phyloP scores from a whole-genome alignment of 2,797 vertebrate genomes.

The Poliocrania exsul region DNA sequence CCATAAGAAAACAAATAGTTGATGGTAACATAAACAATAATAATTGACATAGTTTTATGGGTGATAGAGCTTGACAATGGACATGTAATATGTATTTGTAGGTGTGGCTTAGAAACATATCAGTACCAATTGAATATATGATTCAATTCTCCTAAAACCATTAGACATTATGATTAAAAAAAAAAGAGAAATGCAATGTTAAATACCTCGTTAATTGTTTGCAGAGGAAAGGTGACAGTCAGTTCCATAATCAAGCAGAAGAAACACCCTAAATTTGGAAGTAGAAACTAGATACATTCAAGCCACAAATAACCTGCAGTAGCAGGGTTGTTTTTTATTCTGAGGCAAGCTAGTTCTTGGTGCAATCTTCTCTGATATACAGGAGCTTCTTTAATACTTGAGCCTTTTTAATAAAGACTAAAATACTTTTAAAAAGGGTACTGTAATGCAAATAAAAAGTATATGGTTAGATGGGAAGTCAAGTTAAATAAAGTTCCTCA shows the following conservation, averaged over 20 bases:
- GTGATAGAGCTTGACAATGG: neutral
- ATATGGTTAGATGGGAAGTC: neutral
- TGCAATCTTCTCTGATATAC: neutral
- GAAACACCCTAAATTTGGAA: constrained; percentile 46
- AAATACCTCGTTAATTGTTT: neutral
- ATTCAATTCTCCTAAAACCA: neutral
- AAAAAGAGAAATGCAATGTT: neutral
- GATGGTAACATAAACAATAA: neutral
- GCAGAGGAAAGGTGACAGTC: neutral
- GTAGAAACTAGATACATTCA: constrained; percentile 29
- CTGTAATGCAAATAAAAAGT: neutral
- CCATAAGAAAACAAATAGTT: neutral
- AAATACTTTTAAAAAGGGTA: neutral
- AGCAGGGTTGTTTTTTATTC: neutral
- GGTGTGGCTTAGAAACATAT: neutral
- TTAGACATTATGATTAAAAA: neutral
- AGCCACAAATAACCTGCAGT: constrained; percentile 34
- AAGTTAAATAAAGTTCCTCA: neutral
- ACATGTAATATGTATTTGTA: neutral
- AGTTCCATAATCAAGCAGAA: neutral
- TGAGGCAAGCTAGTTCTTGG: neutral
- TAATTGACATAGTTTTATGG: neutral
- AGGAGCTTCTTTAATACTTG: neutral
- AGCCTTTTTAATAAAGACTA: neutral
- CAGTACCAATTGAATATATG: neutral